These are phyloP conservation scores for Cryptoleucopteryx plumbea DNA, from an alignment of 2,113 vertebrate species.

Conservation along the genomic window DNA sequence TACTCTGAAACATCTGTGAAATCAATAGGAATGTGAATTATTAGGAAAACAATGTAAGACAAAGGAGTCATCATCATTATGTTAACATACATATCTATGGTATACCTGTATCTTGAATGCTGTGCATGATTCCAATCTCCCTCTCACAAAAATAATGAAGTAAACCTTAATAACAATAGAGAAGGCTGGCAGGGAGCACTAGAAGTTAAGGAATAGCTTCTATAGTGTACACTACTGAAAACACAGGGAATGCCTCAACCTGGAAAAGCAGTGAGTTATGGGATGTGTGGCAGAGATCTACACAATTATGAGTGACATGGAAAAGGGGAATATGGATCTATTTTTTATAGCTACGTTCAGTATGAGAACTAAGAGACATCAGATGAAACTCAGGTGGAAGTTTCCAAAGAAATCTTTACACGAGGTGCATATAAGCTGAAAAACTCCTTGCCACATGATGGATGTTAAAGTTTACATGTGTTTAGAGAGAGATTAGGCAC, in stretches of 20 bases:
- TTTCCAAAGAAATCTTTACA: background rate
- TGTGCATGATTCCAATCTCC: background rate
- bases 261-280: background rate
- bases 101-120: background rate
- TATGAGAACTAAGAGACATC: background rate
- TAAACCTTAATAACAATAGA: background rate
- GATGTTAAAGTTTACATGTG: background rate
- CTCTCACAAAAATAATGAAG: background rate
- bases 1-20: background rate
- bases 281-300: background rate
- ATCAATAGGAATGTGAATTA: background rate
- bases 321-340: background rate
- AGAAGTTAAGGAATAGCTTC: background rate
- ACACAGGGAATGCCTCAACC: background rate
- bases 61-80: background rate
- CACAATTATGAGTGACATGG: background rate
- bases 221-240: background rate
- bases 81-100: background rate
- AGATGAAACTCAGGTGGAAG: background rate
- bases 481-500: background rate
- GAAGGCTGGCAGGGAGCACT: background rate
- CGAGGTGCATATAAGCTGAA: background rate
- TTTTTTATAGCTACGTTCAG: background rate
- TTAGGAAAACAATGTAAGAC: background rate
- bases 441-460: background rate